These are phyloP conservation scores for Chaetorhynchus papuensis DNA, from an alignment of 2,113 vertebrate genomes.

Conservation along the genomic window DNA sequence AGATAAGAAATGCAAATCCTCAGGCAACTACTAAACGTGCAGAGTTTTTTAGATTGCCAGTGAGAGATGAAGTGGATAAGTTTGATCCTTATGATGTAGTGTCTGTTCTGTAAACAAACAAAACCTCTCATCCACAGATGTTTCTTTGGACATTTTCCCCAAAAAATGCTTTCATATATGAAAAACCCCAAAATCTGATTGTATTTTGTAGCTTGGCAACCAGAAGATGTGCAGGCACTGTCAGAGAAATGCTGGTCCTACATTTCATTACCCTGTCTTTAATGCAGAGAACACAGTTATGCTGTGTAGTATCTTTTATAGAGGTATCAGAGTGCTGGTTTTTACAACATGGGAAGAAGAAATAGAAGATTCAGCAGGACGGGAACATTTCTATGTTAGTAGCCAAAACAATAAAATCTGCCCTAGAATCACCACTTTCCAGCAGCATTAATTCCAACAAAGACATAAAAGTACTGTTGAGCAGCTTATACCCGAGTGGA, in stretches of 20 bases:
- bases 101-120: neutral
- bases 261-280: neutral
- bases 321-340: neutral
- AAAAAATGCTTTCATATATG: neutral
- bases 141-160: neutral
- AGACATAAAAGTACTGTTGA: neutral
- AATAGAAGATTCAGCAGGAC: neutral
- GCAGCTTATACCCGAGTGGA: neutral
- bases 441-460: neutral
- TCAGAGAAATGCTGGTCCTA: neutral
- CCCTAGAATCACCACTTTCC: neutral
- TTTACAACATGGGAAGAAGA: neutral
- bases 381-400: neutral
- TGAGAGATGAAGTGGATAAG: neutral
- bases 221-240: neutral
- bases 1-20: neutral
- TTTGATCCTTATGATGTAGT: neutral
- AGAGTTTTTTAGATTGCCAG: neutral
- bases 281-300: neutral
- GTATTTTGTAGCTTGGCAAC: neutral
- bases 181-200: neutral
- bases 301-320: neutral
- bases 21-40: neutral
- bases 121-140: neutral
- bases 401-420: conserved; percentile 21